These are phyloP conservation scores for Zenarchopterus dispar DNA, from an alignment of 2,797 vertebrate species.

Conservation along the genomic window DNA sequence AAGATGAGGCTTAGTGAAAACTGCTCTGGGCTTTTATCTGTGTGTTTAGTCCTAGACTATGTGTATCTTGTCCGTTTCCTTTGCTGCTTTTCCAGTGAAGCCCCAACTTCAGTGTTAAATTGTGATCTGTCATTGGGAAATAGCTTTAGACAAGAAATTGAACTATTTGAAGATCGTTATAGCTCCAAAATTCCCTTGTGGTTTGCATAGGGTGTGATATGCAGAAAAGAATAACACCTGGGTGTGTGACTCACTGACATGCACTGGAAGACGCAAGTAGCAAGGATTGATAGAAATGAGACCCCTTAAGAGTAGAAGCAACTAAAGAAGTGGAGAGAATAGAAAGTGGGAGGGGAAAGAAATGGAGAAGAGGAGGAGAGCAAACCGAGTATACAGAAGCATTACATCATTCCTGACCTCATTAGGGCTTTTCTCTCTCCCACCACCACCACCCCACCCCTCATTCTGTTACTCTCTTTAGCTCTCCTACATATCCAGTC, in stretches of 20 bases:
- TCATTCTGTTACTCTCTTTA: constrained; percentile 49
- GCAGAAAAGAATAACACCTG: constrained; percentile 15
- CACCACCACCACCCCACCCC: constrained; percentile 44
- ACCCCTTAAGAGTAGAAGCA: constrained; percentile 77
- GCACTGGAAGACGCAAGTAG: constrained; percentile 47
- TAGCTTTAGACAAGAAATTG: constrained; percentile 23
- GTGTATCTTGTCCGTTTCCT: background rate
- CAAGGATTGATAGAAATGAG: constrained; percentile 68
- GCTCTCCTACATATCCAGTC: constrained; percentile 59
- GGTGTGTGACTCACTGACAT: constrained; percentile 34
- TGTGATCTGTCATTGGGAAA: background rate
- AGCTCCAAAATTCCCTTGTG: background rate
- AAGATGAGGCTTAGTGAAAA: too few relatives aligned
- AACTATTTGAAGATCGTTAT: background rate
- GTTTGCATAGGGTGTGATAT: background rate
- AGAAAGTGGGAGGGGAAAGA: constrained; percentile 73
- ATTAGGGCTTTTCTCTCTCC: constrained; percentile 79
- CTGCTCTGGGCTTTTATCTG: too few relatives aligned
- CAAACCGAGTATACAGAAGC: constrained; percentile 73
- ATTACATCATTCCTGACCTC: constrained; percentile 86
- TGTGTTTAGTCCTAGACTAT: background rate
- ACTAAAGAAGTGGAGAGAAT: constrained; percentile 66
- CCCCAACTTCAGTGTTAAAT: background rate
- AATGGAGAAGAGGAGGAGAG: constrained; percentile 67
- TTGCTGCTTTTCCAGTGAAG: background rate